These are phyloP conservation scores for Hormaphis cornu DNA, from an alignment of 1,140 invertebrate species.

Conservation along the genomic window DNA sequence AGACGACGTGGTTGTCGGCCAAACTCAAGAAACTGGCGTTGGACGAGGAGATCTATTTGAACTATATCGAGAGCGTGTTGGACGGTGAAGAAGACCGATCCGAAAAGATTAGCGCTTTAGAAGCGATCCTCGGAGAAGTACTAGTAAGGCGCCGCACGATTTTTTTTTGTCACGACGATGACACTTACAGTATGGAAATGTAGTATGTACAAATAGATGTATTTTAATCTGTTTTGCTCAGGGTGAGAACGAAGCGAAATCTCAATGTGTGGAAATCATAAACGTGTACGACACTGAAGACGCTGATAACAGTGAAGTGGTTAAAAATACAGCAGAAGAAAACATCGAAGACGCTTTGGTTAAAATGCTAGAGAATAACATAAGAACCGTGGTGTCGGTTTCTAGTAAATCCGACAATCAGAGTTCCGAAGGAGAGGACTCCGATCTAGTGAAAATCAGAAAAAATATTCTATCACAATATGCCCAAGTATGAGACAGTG, in stretches of 20 bases:
- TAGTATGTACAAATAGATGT: no score
- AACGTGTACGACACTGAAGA: neutral
- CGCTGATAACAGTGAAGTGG: constrained; percentile 38
- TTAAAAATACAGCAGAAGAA: constrained; percentile 43
- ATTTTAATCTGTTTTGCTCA: neutral
- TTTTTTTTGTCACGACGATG: neutral
- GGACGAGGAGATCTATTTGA: constrained; percentile 70
- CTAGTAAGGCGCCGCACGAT: constrained; percentile 45
- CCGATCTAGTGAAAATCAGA: constrained; percentile 51
- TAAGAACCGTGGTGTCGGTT: constrained; percentile 40
- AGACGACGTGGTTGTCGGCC: constrained; percentile 56
- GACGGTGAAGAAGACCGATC: constrained; percentile 67
- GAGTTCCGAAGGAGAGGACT: constrained; percentile 65
- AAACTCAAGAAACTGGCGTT: constrained; percentile 69
- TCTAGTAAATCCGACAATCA: constrained; percentile 52
- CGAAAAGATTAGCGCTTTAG: constrained; percentile 71
- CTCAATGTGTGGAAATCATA: constrained; percentile 17
- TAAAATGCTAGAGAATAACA: constrained; percentile 63
- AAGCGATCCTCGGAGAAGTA: constrained; percentile 67
- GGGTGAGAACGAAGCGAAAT: neutral
- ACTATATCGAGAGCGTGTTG: constrained; percentile 72
- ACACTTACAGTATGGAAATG: no score
- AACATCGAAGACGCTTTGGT: constrained; percentile 62
- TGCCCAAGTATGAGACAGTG: constrained; percentile 61
- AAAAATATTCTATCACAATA: constrained; percentile 77